Evolutionary conservation across 2,888 invertebrate species (phyloP).

Genomic region (Mylabris sibirica): DNA sequence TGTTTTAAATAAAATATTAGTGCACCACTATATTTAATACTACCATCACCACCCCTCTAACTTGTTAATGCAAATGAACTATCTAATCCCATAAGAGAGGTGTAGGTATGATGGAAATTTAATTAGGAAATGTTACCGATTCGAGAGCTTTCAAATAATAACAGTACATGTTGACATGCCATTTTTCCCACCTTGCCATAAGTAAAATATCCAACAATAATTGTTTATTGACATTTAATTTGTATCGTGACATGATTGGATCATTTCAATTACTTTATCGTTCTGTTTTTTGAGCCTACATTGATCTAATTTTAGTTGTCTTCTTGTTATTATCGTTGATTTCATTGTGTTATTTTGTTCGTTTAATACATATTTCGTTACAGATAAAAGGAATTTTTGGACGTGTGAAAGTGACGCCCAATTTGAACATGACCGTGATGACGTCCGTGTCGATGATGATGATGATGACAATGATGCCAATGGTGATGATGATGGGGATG

Average conservation of each 20-base stretch:
- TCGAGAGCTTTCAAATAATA: conserved; percentile 39
- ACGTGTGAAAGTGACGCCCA: conserved; percentile 39
- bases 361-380: conserved; percentile 19
- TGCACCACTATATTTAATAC: background rate
- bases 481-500: background rate
- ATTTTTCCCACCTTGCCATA: background rate
- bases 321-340: background rate
- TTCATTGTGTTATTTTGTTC: background rate
- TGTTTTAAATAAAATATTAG: conserved; percentile 2
- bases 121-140: conserved; percentile 40
- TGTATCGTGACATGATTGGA: background rate
- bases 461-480: background rate
- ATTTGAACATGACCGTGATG: conserved; percentile 38
- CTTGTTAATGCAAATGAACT: conserved; percentile 44
- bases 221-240: background rate
- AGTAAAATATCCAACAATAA: background rate
- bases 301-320: background rate
- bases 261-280: background rate
- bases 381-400: conserved; percentile 18
- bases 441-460: background rate
- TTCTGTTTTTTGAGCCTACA: background rate
- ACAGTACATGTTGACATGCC: conserved; percentile 24
- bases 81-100: conserved; percentile 43
- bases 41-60: conserved; percentile 32
- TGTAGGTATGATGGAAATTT: conserved; percentile 40